phyloP scores from a whole-genome alignment of 2,113 vertebrate species.

The Python bivittatus region DNA sequence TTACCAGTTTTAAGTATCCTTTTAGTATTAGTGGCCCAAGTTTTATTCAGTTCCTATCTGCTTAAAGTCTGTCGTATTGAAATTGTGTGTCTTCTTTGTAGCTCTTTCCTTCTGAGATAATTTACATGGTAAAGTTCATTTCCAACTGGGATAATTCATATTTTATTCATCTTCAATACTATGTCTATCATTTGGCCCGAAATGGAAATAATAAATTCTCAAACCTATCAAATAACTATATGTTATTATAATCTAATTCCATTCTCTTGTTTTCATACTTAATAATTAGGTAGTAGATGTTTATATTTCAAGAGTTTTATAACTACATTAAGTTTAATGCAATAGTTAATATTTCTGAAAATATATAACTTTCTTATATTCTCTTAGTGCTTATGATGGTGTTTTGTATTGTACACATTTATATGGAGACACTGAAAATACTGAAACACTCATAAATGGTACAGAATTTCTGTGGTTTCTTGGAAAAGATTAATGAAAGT shows the following conservation, averaged over 20 bases:
- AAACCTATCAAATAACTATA: constrained; percentile 13
- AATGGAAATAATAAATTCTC: constrained; percentile 12
- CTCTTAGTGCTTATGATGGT: not conserved
- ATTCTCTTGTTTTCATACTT: constrained; percentile 17
- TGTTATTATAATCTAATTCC: constrained; percentile 29
- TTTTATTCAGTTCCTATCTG: not conserved
- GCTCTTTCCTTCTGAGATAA: not conserved
- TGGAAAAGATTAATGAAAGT: not conserved
- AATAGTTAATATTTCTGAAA: constrained; percentile 6
- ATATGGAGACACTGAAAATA: not conserved
- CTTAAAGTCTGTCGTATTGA: not conserved
- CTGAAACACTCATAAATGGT: too few relatives aligned
- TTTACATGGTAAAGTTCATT: constrained; percentile 15
- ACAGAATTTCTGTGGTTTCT: not conserved
- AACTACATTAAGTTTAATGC: constrained; percentile 10
- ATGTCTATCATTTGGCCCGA: constrained; percentile 7
- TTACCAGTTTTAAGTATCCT: not conserved
- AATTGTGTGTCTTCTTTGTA: not conserved
- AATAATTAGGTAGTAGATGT: constrained; percentile 6
- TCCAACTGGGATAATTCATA: constrained; percentile 17
- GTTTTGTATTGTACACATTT: not conserved
- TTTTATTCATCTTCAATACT: not conserved
- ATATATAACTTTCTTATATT: not conserved
- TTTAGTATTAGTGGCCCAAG: not conserved
- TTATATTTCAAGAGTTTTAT: constrained; percentile 10